Base-by-base conservation (phyloP, 92 coral and sea anemone species). In the Nematostella vectensis region DNA sequence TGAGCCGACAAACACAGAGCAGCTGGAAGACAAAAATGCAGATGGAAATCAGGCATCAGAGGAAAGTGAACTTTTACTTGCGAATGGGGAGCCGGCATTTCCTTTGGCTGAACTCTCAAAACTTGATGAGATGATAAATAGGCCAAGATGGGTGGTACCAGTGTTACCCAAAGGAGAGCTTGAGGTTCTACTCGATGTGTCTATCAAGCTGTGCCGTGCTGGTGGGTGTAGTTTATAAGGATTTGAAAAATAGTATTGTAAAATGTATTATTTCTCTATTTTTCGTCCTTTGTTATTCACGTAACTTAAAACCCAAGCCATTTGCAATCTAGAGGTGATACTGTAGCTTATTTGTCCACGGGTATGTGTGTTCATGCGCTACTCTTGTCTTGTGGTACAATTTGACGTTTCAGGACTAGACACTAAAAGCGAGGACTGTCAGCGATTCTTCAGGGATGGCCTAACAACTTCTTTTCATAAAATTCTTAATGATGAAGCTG, bases 121-220 rank as follows among this genome's bases (percentile, higher is more conserved):
- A 64, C 79, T 93, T 27, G 99, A 93, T 75, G 99, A 93, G 54
- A 93, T 93, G 99, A 79, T 93, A 6, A 79, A 88, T 23, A 82
- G 99, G 15, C 85, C 85, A 36, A 70, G 95, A n/a, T 93, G 99
- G 99, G 99, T 93, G 56, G 99, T 93, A 21, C 99, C 99, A 39
- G 99, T 93, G 13, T 70, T 93, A 48, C 88, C 99, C n/a, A 93
- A 93, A 44, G 95, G 99, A 54, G 99, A 93, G 60, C 78, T 93
- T 2, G 99, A 93, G 54, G 89, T 93, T 22, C 77, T 93, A 55
- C 73, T 93, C 28, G 88, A 79, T 39, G 93, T 93, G 38, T 86
- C 96, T 10, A 74, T 93, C 55, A 83, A 75, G 47, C 88, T 93
- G 51, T 86, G 99, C 39, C 70, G 76, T 66, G 99, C 94, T 77